Base-by-base conservation (phyloP, 1,140 invertebrate species). In the Drosophila dunni region DNA sequence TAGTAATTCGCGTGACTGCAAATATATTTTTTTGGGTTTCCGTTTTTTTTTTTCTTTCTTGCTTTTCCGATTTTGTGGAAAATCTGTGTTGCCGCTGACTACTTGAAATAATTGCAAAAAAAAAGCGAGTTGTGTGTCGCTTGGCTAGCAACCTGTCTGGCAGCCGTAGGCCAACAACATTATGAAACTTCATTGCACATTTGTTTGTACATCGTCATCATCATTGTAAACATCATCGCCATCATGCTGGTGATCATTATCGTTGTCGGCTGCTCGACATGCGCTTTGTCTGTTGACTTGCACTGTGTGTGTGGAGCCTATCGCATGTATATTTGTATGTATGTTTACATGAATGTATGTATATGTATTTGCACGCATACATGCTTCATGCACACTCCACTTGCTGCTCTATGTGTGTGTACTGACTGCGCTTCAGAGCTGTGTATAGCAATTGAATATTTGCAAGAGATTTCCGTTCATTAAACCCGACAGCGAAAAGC, bases 391-490 rank as follows among this genome's bases (percentile, higher is more conserved):
- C 63, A 67, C 70, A 73, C 63, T 67, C 60, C 64, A 61, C 70
- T 73, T 62, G 42, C 33, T 44, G 63, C 33, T n/a, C 17, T 40
- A 45, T 50, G 51, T 66, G 53, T 63, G 53, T 78, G 44, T 75
- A 54, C 75, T 69, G 81, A 75, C 75, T 86, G 83, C 76, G 75
- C 75, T 78, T 78, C 78, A 68, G 78, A 75, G 78, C 85, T 88
- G 66, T 78, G 80, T 86, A 88, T 86, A 90, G 85, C 84, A 89
- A 89, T 89, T 89, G 84, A 89, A 89, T 89, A 89, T 89, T 89
- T 89, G 84, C 84, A 89, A 89, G 85, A 89, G 84, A 89, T 89
- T 89, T 89, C 85, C 84, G 84, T 89, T 89, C 84, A 89, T 89
- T 89, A 89, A 89, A 89, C 84, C 84, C 84, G 85, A 90, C 84